Evolutionary conservation across 1,140 invertebrate species (phyloP), one percentile per base, ranked within the genome.

Genomic region (Dinothrombium tinctorium): DNA sequence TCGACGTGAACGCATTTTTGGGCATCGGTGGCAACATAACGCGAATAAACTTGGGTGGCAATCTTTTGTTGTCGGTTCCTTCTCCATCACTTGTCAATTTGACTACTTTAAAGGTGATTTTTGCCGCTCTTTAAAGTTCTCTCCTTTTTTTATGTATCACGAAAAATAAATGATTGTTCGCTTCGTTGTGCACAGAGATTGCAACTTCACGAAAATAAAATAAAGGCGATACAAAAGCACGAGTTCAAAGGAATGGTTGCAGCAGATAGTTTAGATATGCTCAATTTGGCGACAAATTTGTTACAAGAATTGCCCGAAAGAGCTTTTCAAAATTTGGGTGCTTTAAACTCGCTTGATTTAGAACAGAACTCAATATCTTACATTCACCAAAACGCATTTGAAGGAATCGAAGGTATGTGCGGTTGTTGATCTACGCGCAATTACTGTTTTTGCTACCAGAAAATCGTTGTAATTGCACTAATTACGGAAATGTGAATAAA

Each of bases 381-480:
- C 14, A 52, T 54, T 11, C 42, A 54, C 40, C 37, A 37, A 6
- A 29, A 48, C n/a, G 47, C 52, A 12, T 54, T 54, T 37, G 21
- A 41, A 28, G 52, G 50, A 29, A 42, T 54, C 29, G 49, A 84
- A 71, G 76, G 80, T 83, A 64, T 33, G 58, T 81, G 77, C 58
- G 26, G 7, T 17, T 35, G 14, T 42, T 17, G 29, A 11, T 28
- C 19, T 20, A 32, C 32, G 20, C 4, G 43, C 2, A n/a, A 1
- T 2, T 8, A 2, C 15, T 43, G 21, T 28, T 28, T 28, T 28
- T 8, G 7, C n/a, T 28, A 7, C n/a, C n/a, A 28, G n/a, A 28
- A 7, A 28, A 8, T 8, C 26, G n/a, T 28, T 28, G 26, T 28
- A 28, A n/a, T 28, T n/a, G 7, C n/a, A 28, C 7, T 28, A 8